Conservation (phyloP, 2,888 invertebrate genomes). For the Aquatica leii region DNA sequence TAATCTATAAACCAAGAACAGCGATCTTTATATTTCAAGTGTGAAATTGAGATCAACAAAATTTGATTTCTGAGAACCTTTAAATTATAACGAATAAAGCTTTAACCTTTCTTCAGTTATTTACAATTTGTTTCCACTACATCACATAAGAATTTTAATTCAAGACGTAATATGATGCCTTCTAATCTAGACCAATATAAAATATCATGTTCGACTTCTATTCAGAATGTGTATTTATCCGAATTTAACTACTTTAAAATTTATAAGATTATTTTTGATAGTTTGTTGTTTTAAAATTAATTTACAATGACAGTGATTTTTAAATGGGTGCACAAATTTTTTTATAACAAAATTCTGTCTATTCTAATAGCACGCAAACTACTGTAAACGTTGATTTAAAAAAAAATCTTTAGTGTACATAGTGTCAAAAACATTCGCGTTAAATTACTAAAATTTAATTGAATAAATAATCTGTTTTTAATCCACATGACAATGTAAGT, state of each 20-base stretch:
- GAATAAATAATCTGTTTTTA: too few species aligned
- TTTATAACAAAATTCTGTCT: too few species aligned
- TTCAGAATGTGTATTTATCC: slow-evolving; percentile 49
- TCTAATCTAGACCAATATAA: slow-evolving; percentile 41
- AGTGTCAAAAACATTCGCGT: too few species aligned
- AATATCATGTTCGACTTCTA: slow-evolving; percentile 49
- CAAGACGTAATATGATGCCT: slow-evolving; percentile 57
- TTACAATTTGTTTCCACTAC: slow-evolving; percentile 59
- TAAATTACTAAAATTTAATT: too few species aligned
- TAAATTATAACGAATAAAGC: slow-evolving; percentile 51
- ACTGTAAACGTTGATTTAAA: too few species aligned
- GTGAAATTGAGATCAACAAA: background rate
- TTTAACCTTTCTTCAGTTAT: slow-evolving; percentile 56
- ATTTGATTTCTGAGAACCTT: background rate
- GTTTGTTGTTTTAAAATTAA: background rate
- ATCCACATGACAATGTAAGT: too few species aligned
- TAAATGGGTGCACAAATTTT: background rate
- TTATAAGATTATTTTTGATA: slow-evolving; percentile 1
- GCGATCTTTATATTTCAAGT: slow-evolving; percentile 44
- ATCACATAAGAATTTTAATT: slow-evolving; percentile 60
- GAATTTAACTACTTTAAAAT: slow-evolving; percentile 16
- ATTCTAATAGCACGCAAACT: too few species aligned
- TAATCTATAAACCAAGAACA: slow-evolving; percentile 45
- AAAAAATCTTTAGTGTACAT: too few species aligned
- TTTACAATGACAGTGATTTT: background rate